Base-by-base conservation (phyloP, 2,113 vertebrate genomes). In the Phalacrocorax carbo region DNA sequence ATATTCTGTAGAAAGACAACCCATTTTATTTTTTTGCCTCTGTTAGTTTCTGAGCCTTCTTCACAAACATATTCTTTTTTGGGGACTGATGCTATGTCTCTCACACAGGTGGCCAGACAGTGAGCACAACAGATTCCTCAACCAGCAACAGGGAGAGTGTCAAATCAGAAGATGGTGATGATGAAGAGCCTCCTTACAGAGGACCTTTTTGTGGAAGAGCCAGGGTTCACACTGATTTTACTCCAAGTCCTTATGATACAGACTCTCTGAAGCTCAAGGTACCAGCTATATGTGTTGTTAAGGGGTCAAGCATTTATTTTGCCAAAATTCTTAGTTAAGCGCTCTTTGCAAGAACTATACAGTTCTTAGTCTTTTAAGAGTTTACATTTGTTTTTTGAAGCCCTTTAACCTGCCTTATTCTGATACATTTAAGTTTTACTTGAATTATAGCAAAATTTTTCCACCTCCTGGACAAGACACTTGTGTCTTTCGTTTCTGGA, bases 191-290 rank as follows among this genome's bases (percentile, higher is more conserved):
- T 22, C 99, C 99, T 6, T 99, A 99, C 90, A 98, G 99, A 86
- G 99, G 99, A n/a, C 99, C 99, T 8, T 99, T 99, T 89, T 99
- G 99, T 86, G 99, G 99, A 9, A 98, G 99, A 0, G 99, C 99
- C 57, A 96, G 99, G 20, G 99, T 99, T 91, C 99, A 99, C 95
- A 99, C 99, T 0, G 99, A 99, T 97, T 99, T 99, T 97, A 99
- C 99, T n/a, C 99, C 99, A 10, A 99, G 99, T 93, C 99, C 99
- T 34, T 99, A 99, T 3, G 99, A 99, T 97, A 98, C 99, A 0
- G 99, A 99, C 97, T 99, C 99, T 4, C 99, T 99, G 81, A 99
- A 99, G 96, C 98, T 99, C 52, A 99, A 99, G 99, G 99, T 99
- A 96, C 15, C 34, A 42, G 25, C 36, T 90, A 4, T 51, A 29